A percentile compares a stretch with the other conserved stretches of the same genome.
These are phyloP conservation scores for Drosophila borealis DNA, from an alignment of 2,888 invertebrate genomes.

Conservation along the genomic window DNA sequence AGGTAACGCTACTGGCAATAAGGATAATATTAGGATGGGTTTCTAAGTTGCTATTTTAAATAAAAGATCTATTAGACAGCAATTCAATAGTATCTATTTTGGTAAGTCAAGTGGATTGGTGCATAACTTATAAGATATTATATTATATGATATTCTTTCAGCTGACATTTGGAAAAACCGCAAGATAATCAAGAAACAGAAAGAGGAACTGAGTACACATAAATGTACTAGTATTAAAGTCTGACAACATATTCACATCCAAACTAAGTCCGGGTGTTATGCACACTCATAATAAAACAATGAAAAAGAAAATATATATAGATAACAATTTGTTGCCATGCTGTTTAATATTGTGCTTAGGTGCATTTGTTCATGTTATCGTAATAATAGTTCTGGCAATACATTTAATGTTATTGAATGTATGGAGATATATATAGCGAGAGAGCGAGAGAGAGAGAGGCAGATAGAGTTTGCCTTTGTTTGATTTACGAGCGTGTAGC, in stretches of 20 bases:
- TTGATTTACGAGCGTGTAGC: constrained; percentile 49
- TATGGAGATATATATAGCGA: not conserved
- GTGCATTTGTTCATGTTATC: constrained; percentile 12
- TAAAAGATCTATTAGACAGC: not conserved
- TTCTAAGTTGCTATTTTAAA: no score
- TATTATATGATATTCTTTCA: not conserved
- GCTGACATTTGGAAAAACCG: constrained; percentile 14
- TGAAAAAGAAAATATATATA: not conserved
- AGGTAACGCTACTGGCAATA: no score
- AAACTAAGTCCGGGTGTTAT: not conserved
- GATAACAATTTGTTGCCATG: constrained; percentile 40
- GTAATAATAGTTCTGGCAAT: constrained; percentile 23
- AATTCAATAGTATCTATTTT: not conserved
- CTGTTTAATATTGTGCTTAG: constrained; percentile 2
- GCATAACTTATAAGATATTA: constrained; percentile 2
- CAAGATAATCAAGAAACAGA: not conserved
- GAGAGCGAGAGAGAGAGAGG: not conserved
- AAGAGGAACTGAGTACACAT: no score
- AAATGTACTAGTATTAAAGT: not conserved
- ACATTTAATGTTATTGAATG: constrained; percentile 18
- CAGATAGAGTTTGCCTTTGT: constrained; percentile 16
- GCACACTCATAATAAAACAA: not conserved
- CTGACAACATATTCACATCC: not conserved
- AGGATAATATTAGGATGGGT: no score
- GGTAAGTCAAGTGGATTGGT: not conserved